phyloP scores from a whole-genome alignment of 1,140 invertebrate species.

The Lordiphosa clarofinis region DNA sequence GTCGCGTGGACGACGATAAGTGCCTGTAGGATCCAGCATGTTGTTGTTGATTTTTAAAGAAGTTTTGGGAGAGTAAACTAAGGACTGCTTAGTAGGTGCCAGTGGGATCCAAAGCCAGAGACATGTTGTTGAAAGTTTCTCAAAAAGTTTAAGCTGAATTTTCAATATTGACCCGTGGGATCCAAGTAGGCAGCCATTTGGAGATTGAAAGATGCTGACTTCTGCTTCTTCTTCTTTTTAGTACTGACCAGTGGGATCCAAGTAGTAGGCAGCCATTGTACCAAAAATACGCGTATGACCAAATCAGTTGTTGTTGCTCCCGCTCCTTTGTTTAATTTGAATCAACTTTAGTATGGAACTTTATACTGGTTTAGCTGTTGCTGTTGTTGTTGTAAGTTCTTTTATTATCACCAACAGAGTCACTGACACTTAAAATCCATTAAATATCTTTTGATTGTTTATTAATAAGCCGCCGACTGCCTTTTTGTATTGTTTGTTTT shows the following conservation, averaged over 20 bases:
- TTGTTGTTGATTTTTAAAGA: slow-evolving; percentile 23
- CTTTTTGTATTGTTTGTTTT: slow-evolving; percentile 39
- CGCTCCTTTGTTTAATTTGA: slow-evolving; percentile 69
- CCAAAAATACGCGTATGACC: slow-evolving; percentile 61
- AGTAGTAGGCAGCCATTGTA: slow-evolving; percentile 61
- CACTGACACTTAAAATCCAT: slow-evolving; percentile 75
- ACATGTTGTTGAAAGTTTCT: slow-evolving; percentile 52
- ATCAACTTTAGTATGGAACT: slow-evolving; percentile 56
- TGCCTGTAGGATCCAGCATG: slow-evolving; percentile 74
- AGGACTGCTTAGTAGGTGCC: slow-evolving; percentile 63
- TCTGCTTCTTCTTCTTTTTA: no score
- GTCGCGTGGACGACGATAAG: slow-evolving; percentile 62
- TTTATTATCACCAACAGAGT: slow-evolving; percentile 75
- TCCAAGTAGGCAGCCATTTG: slow-evolving; percentile 67
- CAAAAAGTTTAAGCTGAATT: neutral
- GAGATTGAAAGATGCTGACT: neutral
- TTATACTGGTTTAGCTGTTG: slow-evolving; percentile 58
- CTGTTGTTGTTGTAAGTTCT: slow-evolving; percentile 64
- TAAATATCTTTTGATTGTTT: slow-evolving; percentile 54
- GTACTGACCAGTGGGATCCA: slow-evolving; percentile 66
- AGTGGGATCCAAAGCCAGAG: slow-evolving; percentile 70
- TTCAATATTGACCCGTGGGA: slow-evolving; percentile 76
- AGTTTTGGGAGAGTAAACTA: no score
- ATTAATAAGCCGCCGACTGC: slow-evolving; percentile 44
- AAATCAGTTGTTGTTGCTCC: slow-evolving; percentile 31